A percentile compares a stretch with the other conserved stretches of the same genome.
phyloP scores from a whole-genome alignment of 2,888 invertebrate genomes.

The Acanthopleura granulata region DNA sequence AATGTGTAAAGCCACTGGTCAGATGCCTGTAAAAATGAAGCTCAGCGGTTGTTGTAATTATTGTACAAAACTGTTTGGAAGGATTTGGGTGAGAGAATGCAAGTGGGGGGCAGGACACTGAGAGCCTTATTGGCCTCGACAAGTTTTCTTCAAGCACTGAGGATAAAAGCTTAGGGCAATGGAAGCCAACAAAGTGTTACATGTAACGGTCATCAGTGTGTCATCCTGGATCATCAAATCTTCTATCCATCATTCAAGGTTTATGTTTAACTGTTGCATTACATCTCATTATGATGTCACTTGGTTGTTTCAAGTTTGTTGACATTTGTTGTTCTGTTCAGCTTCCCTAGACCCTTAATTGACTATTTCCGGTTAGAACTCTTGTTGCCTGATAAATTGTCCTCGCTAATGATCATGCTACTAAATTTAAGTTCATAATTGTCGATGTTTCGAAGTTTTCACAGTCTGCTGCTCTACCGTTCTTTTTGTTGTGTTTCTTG shows the following conservation, averaged over 20 bases:
- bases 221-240: not conserved
- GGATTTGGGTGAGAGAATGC: not conserved
- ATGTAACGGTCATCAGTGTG: not conserved
- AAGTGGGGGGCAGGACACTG: not conserved
- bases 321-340: too few relatives aligned
- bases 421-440: too few relatives aligned
- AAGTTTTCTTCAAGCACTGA: not conserved
- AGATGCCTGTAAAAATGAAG: not conserved
- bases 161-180: not conserved
- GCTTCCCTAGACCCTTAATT: too few relatives aligned
- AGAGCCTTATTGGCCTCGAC: not conserved
- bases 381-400: too few relatives aligned
- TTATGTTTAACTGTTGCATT: too few relatives aligned
- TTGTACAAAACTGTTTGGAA: constrained; percentile 1
- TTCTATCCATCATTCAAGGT: not conserved
- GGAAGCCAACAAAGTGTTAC: not conserved
- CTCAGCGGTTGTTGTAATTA: not conserved
- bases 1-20: not conserved
- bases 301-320: too few relatives aligned
- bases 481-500: too few relatives aligned
- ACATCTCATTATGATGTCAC: too few relatives aligned
- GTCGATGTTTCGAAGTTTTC: too few relatives aligned
- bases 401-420: too few relatives aligned
- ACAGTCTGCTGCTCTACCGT: too few relatives aligned
- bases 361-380: too few relatives aligned